Evolutionary conservation across 2,113 vertebrate species (phyloP).

Genomic region (Larimichthys crocea): DNA sequence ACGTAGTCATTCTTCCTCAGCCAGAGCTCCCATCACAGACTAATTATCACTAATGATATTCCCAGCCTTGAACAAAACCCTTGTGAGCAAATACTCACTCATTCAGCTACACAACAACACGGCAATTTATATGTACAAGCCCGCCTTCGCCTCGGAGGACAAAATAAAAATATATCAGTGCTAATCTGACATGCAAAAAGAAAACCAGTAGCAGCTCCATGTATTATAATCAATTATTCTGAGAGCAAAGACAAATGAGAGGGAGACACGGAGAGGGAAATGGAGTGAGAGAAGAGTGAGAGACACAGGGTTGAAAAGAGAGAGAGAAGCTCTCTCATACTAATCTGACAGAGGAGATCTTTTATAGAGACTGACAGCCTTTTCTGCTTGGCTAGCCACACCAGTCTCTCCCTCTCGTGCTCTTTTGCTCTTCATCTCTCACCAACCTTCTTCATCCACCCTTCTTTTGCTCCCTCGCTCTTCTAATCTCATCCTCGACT

Average conservation of each 20-base stretch:
- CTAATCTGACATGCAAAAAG: slow-evolving; percentile 43
- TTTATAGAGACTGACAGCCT: slow-evolving; percentile 82
- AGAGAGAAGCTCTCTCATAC: slow-evolving; percentile 75
- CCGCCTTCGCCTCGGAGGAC: slow-evolving; percentile 15
- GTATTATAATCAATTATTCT: slow-evolving; percentile 53
- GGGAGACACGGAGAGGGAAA: slow-evolving; percentile 58
- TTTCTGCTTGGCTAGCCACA: slow-evolving; percentile 80
- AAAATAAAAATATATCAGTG: slow-evolving; percentile 40
- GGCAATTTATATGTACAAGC: slow-evolving; percentile 35
- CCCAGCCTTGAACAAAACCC: slow-evolving; percentile 38
- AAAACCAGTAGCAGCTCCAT: slow-evolving; percentile 10
- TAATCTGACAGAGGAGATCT: slow-evolving; percentile 81
- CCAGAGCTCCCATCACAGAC: slow-evolving; percentile 43
- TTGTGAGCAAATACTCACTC: slow-evolving; percentile 36
- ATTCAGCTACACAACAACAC: slow-evolving; percentile 41
- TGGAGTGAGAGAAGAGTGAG: slow-evolving; percentile 69
- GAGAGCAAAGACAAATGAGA: slow-evolving; percentile 54
- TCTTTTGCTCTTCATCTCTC: slow-evolving; percentile 73
- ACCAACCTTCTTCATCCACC: slow-evolving; percentile 57
- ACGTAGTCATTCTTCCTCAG: slow-evolving; percentile 29
- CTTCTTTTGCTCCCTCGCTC: slow-evolving; percentile 49
- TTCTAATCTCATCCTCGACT: slow-evolving; percentile 65
- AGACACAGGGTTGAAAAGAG: slow-evolving; percentile 48
- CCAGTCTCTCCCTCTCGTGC: slow-evolving; percentile 68
- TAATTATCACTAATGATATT: slow-evolving; percentile 66